Percentiles rank a stretch among this genome's conserved stretches.
Evolutionary conservation across 2,888 invertebrate genomes (phyloP).

Genomic region (Myopa tessellatipennis): DNA sequence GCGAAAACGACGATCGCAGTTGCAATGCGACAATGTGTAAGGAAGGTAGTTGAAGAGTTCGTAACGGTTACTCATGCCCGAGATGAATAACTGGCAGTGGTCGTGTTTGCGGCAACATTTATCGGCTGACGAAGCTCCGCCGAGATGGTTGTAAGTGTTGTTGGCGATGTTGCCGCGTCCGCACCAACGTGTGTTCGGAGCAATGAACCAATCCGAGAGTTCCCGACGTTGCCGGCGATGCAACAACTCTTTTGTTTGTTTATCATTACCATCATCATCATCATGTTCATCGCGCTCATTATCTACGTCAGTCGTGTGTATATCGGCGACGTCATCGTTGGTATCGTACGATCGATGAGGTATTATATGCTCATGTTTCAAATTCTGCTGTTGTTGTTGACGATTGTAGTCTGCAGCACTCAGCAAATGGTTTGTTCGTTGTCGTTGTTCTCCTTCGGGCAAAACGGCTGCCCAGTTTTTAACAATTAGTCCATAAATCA

Average conservation of each 20-base stretch:
- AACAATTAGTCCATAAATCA: constrained; percentile 19
- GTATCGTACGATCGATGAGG: constrained; percentile 57
- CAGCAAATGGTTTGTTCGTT: constrained; percentile 22
- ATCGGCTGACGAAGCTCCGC: constrained; percentile 85
- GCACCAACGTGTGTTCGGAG: constrained; percentile 95
- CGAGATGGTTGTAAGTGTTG: constrained; percentile 82
- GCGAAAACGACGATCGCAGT: constrained; percentile 91
- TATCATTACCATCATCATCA: constrained; percentile 23
- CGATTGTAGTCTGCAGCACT: constrained; percentile 15
- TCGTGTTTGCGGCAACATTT: constrained; percentile 91
- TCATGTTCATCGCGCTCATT: constrained; percentile 22
- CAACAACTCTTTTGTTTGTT: neutral
- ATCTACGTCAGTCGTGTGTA: neutral
- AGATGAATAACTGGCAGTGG: constrained; percentile 86
- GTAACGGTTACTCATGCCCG: constrained; percentile 84
- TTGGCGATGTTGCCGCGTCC: constrained; percentile 85
- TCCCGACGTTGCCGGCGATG: constrained; percentile 57
- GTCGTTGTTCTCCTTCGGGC: constrained; percentile 5
- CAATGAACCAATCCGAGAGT: constrained; percentile 76
- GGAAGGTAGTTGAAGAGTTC: constrained; percentile 90
- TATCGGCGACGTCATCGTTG: constrained; percentile 49
- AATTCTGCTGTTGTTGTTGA: constrained; percentile 43
- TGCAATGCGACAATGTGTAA: constrained; percentile 91
- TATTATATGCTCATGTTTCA: constrained; percentile 46
- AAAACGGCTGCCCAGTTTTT: constrained; percentile 27